These are phyloP conservation scores for Colletes latitarsis DNA, from an alignment of 1,140 invertebrate genomes.

Conservation along the genomic window DNA sequence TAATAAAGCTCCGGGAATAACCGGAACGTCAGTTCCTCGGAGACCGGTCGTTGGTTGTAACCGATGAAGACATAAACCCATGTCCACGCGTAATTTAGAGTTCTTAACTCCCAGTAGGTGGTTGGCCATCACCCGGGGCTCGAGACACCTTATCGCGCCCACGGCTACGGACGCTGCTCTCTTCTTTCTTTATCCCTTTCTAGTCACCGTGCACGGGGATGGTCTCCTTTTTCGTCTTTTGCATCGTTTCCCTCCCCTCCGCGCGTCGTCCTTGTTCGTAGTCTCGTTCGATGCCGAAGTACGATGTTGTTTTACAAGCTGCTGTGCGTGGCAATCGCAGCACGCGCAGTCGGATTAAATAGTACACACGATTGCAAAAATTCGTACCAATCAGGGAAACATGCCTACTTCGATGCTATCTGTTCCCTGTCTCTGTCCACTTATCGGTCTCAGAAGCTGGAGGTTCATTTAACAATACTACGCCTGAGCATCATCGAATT, in stretches of 20 bases:
- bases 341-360: conserved; percentile 44
- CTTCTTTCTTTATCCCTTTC: conserved; percentile 6
- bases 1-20: conserved; percentile 61
- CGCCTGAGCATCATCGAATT: too few species aligned
- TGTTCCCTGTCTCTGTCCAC: too few species aligned
- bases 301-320: conserved; percentile 56
- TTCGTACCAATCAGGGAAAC: too few species aligned
- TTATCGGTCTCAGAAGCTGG: too few species aligned
- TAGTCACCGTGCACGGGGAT: background rate
- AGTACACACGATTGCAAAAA: too few species aligned
- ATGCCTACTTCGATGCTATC: too few species aligned
- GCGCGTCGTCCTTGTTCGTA: background rate
- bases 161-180: conserved; percentile 55
- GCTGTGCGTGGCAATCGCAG: conserved; percentile 55
- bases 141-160: conserved; percentile 74
- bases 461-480: too few species aligned
- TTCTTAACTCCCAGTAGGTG: conserved; percentile 77
- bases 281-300: conserved; percentile 4
- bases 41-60: conserved; percentile 72
- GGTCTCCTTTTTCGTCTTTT: background rate
- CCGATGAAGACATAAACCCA: conserved; percentile 78
- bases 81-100: conserved; percentile 79
- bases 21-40: conserved; percentile 57
- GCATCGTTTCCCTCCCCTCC: too few species aligned
- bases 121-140: conserved; percentile 75